These are phyloP conservation scores for Protaetia brevitarsis DNA, from an alignment of 1,140 invertebrate species.

Conservation along the genomic window DNA sequence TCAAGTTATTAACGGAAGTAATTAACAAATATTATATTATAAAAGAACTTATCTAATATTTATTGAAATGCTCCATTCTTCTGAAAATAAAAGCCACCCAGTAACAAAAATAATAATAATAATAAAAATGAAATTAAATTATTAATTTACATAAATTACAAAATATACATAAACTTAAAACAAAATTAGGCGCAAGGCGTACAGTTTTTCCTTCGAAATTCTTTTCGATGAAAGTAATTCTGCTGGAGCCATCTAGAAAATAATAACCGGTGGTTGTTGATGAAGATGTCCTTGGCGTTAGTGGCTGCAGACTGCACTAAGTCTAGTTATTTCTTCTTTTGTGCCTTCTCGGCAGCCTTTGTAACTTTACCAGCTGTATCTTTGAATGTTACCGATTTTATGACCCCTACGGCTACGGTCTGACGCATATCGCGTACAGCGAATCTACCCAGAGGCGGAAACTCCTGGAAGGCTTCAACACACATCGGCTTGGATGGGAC, in stretches of 20 bases:
- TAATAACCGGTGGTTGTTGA: slow-evolving; percentile 43
- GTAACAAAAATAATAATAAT: slow-evolving; percentile 22
- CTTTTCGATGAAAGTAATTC: slow-evolving; percentile 70
- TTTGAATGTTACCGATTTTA: slow-evolving; percentile 86
- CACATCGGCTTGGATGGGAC: slow-evolving; percentile 95
- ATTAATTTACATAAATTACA: slow-evolving; percentile 32
- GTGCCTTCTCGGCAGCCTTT: slow-evolving; percentile 96
- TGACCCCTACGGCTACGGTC: slow-evolving; percentile 98
- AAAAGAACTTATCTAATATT: slow-evolving; percentile 25
- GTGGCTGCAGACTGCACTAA: slow-evolving; percentile 56
- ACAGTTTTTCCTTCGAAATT: slow-evolving; percentile 70
- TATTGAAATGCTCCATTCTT: not conserved
- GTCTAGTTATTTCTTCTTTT: slow-evolving; percentile 95
- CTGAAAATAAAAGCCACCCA: slow-evolving; percentile 18
- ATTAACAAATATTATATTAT: slow-evolving; percentile 33
- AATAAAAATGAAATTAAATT: slow-evolving; percentile 25
- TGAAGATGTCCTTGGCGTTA: slow-evolving; percentile 47
- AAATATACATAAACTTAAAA: slow-evolving; percentile 35
- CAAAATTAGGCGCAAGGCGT: slow-evolving; percentile 25
- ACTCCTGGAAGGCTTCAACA: slow-evolving; percentile 96
- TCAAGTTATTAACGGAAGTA: slow-evolving; percentile 31
- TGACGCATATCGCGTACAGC: slow-evolving; percentile 99
- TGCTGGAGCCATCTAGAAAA: slow-evolving; percentile 47
- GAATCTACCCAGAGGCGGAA: slow-evolving; percentile 96
- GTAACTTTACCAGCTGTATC: slow-evolving; percentile 90